Base-by-base conservation (phyloP, 2,797 vertebrate genomes). In the Sylvilagus floridanus region DNA sequence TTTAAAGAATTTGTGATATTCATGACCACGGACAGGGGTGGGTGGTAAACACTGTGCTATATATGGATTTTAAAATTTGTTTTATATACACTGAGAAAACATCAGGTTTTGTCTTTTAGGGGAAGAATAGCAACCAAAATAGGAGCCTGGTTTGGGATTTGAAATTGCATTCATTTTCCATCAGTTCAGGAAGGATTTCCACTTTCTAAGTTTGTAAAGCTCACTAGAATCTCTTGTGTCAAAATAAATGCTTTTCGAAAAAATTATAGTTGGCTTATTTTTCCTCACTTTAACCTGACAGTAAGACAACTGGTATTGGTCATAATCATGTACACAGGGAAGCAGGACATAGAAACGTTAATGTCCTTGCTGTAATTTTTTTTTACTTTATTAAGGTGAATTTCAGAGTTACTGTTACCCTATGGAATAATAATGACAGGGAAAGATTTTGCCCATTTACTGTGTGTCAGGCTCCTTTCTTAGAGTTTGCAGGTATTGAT, bases 81-180 rank as follows among this genome's bases (percentile, higher is more conserved):
- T 95, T 95, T 94, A 66, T 95, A 57, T 57, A 90, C 72, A 88
- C 88, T 88, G 84, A 37, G 68, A 90, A 95, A 94, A 84, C 92
- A 96, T 78, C 54, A 75, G 35, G 77, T 88, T 95, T 90, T 94
- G 69, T 94, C 69, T 95, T 92, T 81, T 62, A 86, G 71, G 62
- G 37, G 37, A 93, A 95, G 84, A 95, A 93, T 19, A 81, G 78
- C 88, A 95, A 96, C 93, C 83, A 57, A 96, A 88, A 92, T 65
- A 92, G 73, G 95, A 90, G 16, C 66, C 88, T 96, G 87, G 60
- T 66, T 84, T 72, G 94, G 93, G 78, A 94, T 92, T 95, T 96
- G 63, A 95, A 96, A 97, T 96, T 73, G 63, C 85, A 97, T 96
- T 93, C 93, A 87, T 96, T 96, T 88, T 92, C 93, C 72, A 91